phyloP scores from a whole-genome alignment of 2,888 invertebrate genomes.

The Orthonychiurus folsomi region DNA sequence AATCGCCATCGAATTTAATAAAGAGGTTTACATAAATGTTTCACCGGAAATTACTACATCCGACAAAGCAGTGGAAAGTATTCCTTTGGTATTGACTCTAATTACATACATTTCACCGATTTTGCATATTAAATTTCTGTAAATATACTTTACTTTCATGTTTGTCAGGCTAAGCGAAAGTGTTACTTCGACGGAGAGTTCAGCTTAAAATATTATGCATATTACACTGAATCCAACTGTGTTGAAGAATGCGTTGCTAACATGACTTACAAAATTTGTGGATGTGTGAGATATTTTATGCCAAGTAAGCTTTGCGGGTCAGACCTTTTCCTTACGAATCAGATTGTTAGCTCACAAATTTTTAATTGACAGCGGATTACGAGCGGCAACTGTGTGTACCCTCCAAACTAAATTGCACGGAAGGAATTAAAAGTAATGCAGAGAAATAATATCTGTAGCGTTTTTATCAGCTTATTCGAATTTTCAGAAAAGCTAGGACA shows the following conservation, averaged over 20 bases:
- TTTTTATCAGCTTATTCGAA: too few species aligned
- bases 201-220: conserved; percentile 22
- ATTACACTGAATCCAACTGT: conserved; percentile 32
- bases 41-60: conserved; percentile 21
- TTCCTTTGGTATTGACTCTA: conserved; percentile 6
- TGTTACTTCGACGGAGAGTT: conserved; percentile 31
- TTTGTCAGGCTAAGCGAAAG: conserved; percentile 28
- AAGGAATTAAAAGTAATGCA: too few species aligned
- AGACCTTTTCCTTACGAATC: not conserved
- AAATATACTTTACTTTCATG: not conserved
- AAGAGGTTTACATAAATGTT: conserved; percentile 23
- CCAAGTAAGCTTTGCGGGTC: conserved; percentile 20
- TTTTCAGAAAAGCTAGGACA: not conserved
- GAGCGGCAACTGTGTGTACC: too few species aligned
- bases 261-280: conserved; percentile 15
- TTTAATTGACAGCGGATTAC: too few species aligned
- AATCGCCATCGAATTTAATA: conserved; percentile 20
- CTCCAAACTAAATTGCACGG: too few species aligned
- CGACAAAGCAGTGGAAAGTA: conserved; percentile 7
- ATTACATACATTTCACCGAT: not conserved
- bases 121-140: not conserved
- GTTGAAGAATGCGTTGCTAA: conserved; percentile 31
- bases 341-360: too few species aligned
- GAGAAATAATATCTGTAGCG: too few species aligned
- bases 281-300: conserved; percentile 29